Percentiles rank a stretch among this genome's conserved stretches.
phyloP scores from a whole-genome alignment of 2,113 vertebrate genomes.

The Macquaria ambigua region DNA sequence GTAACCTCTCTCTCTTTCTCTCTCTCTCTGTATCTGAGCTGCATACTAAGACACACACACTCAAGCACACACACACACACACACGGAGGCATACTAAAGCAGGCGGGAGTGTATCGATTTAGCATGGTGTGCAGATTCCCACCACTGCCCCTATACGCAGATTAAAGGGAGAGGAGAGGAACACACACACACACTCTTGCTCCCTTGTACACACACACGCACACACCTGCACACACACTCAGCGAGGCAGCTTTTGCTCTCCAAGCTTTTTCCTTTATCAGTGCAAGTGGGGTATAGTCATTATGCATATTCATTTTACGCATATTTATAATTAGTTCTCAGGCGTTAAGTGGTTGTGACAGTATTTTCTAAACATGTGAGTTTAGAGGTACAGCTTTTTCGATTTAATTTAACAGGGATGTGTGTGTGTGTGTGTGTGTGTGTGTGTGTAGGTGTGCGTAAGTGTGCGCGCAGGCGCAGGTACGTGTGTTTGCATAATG shows the following conservation, averaged over 20 bases:
- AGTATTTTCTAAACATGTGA: slow-evolving; percentile 68
- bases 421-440: neutral
- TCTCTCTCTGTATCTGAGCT: slow-evolving; percentile 66
- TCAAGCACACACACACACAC: slow-evolving; percentile 53
- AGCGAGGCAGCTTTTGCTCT: slow-evolving; percentile 61
- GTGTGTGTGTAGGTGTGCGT: slow-evolving; percentile 9
- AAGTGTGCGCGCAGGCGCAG: neutral
- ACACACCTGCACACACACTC: slow-evolving; percentile 51
- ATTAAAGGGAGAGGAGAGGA: slow-evolving; percentile 73
- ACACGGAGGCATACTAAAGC: slow-evolving; percentile 73
- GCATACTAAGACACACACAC: slow-evolving; percentile 78
- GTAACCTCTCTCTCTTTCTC: slow-evolving; percentile 71
- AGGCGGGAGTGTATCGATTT: slow-evolving; percentile 81
- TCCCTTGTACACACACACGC: slow-evolving; percentile 12
- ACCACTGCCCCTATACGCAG: slow-evolving; percentile 81
- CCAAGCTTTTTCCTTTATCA: slow-evolving; percentile 76
- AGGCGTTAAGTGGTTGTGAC: slow-evolving; percentile 65
- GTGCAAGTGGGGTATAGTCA: slow-evolving; percentile 61
- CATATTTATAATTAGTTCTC: slow-evolving; percentile 78
- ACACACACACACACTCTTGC: slow-evolving; percentile 41
- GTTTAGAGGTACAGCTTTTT: slow-evolving; percentile 50
- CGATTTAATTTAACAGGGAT: slow-evolving; percentile 50
- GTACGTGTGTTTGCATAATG: slow-evolving; percentile 65
- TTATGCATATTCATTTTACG: slow-evolving; percentile 77
- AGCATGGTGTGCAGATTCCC: slow-evolving; percentile 85